phyloP scores from a whole-genome alignment of 2,888 invertebrate genomes.

The Uropetala carovei region DNA sequence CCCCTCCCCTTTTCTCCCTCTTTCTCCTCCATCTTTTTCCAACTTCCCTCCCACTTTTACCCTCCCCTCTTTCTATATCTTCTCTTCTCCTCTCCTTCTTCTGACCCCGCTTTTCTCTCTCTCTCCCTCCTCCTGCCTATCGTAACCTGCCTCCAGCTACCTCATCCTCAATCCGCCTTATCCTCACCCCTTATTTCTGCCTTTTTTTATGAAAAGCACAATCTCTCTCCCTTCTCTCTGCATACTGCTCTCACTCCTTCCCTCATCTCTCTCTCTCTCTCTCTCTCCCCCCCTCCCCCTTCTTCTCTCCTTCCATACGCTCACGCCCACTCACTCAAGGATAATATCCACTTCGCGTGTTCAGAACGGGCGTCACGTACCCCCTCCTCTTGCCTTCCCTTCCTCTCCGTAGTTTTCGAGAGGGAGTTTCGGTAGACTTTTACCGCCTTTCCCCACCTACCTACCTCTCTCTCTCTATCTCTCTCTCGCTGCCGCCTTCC shows the following conservation, averaged over 20 bases:
- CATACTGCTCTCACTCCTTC: neutral
- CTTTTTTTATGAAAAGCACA: neutral
- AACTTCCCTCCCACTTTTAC: neutral
- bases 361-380: neutral
- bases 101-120: too few species aligned
- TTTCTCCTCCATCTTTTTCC: too few species aligned
- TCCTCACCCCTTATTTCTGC: too few species aligned
- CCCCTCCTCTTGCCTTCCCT: neutral
- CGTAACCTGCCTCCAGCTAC: neutral
- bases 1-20: neutral
- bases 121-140: neutral
- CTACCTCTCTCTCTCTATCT: too few species aligned
- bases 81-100: neutral
- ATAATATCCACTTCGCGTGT: slow-evolving; percentile 43
- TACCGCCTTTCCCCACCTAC: neutral
- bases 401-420: neutral
- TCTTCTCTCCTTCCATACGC: neutral
- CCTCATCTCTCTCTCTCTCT: neutral
- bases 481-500: too few species aligned
- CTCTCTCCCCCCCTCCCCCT: neutral
- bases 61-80: neutral
- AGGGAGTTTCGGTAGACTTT: neutral
- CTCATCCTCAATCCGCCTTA: neutral
- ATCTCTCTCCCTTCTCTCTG: neutral
- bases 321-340: neutral